Base-by-base conservation (phyloP, 2,797 vertebrate genomes). In the Odontamblyopus rebecca region DNA sequence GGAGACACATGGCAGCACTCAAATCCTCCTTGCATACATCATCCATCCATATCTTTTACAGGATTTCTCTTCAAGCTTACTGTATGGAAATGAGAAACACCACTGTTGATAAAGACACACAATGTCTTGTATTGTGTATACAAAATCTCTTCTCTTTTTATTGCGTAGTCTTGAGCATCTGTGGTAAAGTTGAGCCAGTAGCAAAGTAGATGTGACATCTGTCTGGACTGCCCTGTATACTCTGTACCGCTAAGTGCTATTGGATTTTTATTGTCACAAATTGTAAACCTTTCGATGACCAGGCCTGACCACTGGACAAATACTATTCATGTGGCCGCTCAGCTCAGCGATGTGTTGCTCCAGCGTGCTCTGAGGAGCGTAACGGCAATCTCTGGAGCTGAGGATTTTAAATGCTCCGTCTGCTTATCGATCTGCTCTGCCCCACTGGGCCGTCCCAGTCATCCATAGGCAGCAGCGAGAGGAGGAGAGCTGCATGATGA, bases 371-470 rank as follows among this genome's bases (percentile, higher is more conserved):
- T 61, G 90, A 91, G 78, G 70, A 92, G 88, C 71, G 70, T 92
- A 91, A 90, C 89, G 89, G 84, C 91, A 84, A 83, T 86, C 91
- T 86, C 82, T 78, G 84, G 85, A 72, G 89, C 84, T 83, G 90
- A 64, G 88, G 92, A 93, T 95, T 94, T 94, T 82, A 83, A 94
- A 94, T 91, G 92, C 95, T 94, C 90, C 86, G 90, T 85, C 93
- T 93, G 91, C 82, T 90, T 92, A 94, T 95, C 91, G 90, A 93
- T 95, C 92, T 85, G 86, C 84, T 85, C 76, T 85, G 82, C 90
- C 89, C 85, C 63, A 11, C 73, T 79, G 83, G 87, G 84, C 81
- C 80, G 73, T 71, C 80, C 76, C 13, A 71, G 83, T 75, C 9
- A 68, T 84, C 83, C 75, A 64, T 56, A 30, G 82, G 84, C 83